Percentiles rank a stretch among this genome's conserved stretches.
These are phyloP conservation scores for Aurelia aurita DNA, from an alignment of 30 jellyfish, hydroid and myxozoan genomes.

Conservation along the genomic window DNA sequence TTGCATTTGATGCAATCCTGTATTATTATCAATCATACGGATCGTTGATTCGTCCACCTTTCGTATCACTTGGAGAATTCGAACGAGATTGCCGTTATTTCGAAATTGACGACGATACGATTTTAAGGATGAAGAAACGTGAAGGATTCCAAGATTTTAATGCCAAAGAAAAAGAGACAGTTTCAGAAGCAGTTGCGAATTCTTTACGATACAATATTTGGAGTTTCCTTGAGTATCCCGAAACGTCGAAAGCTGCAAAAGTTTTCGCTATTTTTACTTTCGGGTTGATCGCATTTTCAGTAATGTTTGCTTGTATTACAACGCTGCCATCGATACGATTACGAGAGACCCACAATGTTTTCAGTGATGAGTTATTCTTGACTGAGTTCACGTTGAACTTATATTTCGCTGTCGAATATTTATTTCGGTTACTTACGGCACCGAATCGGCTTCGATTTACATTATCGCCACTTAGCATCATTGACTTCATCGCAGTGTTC, in stretches of 20 bases:
- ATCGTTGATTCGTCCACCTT: constrained; percentile 82
- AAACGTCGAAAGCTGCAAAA: constrained; percentile 74
- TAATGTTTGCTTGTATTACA: constrained; percentile 57
- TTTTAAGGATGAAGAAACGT: constrained; percentile 65
- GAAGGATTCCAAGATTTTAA: constrained; percentile 73
- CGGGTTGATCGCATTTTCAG: constrained; percentile 48
- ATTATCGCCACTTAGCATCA: constrained; percentile 42
- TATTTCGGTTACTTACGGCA: constrained; percentile 60
- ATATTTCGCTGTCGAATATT: constrained; percentile 71
- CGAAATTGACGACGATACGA: constrained; percentile 71
- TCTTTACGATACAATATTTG: constrained; percentile 49
- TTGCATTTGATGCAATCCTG: constrained; percentile 87
- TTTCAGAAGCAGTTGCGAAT: background rate
- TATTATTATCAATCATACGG: constrained; percentile 91
- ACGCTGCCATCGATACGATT: constrained; percentile 52
- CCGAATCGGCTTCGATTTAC: constrained; percentile 69
- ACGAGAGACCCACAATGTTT: constrained; percentile 4
- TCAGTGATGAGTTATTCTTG: constrained; percentile 48
- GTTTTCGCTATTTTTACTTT: constrained; percentile 65
- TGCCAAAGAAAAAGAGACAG: background rate
- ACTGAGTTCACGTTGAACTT: constrained; percentile 56
- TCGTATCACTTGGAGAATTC: constrained; percentile 72
- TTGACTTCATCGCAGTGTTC: constrained; percentile 78
- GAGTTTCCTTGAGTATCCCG: constrained; percentile 85
- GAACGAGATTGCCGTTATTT: constrained; percentile 80